A percentile compares a stretch with the other conserved stretches of the same genome.
Evolutionary conservation across 2,113 vertebrate species (phyloP).

Genomic region (Chionodraco myersi): DNA sequence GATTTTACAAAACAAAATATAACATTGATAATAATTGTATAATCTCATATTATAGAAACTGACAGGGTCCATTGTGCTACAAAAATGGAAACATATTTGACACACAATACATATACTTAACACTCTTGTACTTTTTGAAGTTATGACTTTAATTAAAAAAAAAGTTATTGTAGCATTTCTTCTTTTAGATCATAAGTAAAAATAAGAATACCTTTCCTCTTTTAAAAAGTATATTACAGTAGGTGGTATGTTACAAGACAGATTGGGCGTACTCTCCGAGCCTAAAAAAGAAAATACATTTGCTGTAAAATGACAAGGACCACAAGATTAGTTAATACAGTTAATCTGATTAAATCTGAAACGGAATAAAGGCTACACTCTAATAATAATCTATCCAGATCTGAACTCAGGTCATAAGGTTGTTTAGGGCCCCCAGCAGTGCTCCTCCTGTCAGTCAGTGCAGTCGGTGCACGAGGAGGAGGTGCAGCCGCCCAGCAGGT

Average conservation of each 20-base stretch:
- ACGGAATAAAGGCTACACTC: background rate
- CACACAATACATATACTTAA: background rate
- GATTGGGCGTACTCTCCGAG: background rate
- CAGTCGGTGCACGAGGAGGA: conserved; percentile 26
- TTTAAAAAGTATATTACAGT: background rate
- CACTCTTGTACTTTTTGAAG: background rate
- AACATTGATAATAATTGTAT: background rate
- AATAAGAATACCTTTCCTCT: background rate
- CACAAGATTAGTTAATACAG: background rate
- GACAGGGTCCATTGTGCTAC: too few species aligned
- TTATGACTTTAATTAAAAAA: background rate
- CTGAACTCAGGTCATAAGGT: conserved; percentile 15
- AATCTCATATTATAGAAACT: background rate
- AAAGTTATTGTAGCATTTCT: background rate
- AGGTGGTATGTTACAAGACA: background rate
- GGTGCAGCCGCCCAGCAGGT: conserved; percentile 50
- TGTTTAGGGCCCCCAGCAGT: conserved; percentile 33
- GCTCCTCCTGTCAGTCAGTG: conserved; percentile 27
- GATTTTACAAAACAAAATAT: too few species aligned
- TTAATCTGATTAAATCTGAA: background rate
- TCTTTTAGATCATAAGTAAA: too few species aligned
- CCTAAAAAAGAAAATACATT: background rate
- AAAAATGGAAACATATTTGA: background rate
- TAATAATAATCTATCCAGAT: background rate
- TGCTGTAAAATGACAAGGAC: too few species aligned